Percentiles rank a stretch among this genome's conserved stretches.
Evolutionary conservation across 1,140 invertebrate species (phyloP).

Genomic region (Mizuhopecten yessoensis): DNA sequence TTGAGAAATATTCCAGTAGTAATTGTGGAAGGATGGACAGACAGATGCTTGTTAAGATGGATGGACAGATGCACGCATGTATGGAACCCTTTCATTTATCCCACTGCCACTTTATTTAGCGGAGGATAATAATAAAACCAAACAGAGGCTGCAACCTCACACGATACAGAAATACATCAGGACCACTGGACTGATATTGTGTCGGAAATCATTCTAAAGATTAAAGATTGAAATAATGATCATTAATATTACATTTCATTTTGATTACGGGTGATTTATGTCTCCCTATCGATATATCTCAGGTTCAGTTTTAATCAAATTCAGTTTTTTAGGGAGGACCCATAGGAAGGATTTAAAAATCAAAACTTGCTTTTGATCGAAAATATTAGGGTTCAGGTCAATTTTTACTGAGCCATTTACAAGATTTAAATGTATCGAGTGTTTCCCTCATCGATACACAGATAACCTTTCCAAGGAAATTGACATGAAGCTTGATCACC

Average conservation of each 20-base stretch:
- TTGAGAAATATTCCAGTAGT: too few species aligned
- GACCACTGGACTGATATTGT: too few species aligned
- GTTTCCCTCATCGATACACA: not conserved
- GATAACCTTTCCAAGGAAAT: not conserved
- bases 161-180: not conserved
- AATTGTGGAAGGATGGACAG: too few species aligned
- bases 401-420: not conserved
- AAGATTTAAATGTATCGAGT: not conserved
- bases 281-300: not conserved
- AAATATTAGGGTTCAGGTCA: not conserved
- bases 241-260: constrained; percentile 7
- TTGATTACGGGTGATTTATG: not conserved
- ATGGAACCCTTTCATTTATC: too few species aligned
- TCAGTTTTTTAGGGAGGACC: not conserved
- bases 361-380: not conserved
- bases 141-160: too few species aligned
- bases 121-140: too few species aligned
- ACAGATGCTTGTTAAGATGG: too few species aligned
- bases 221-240: not conserved
- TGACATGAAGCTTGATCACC: not conserved
- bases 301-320: not conserved
- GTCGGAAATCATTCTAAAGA: not conserved
- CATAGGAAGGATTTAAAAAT: not conserved
- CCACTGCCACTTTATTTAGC: too few species aligned
- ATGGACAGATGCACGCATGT: too few species aligned